A percentile compares a stretch with the other conserved stretches of the same genome.
phyloP scores from a whole-genome alignment of 2,888 invertebrate species.

The Eilema caniola region DNA sequence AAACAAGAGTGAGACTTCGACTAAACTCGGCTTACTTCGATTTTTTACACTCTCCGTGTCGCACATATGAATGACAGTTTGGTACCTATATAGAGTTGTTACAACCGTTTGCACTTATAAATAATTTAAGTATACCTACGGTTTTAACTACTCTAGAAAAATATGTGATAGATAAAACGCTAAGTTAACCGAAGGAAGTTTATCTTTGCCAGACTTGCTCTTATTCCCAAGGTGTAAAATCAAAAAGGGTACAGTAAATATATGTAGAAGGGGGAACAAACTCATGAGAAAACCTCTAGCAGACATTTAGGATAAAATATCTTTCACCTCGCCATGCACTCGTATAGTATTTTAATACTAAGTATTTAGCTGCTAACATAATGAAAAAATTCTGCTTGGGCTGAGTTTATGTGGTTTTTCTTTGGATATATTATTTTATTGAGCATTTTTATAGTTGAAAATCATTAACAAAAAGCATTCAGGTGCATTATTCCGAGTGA shows the following conservation, averaged over 20 bases:
- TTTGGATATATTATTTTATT: neutral
- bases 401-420: neutral
- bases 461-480: no score
- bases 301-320: slow-evolving; percentile 54
- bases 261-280: neutral
- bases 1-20: neutral
- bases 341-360: slow-evolving; percentile 31
- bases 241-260: neutral
- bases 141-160: neutral
- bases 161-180: neutral
- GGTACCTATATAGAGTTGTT: neutral
- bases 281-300: slow-evolving; percentile 56
- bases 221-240: neutral
- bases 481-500: no score
- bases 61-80: neutral
- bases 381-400: neutral
- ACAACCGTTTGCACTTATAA: neutral
- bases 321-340: slow-evolving; percentile 44
- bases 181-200: neutral
- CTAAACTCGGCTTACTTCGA: neutral
- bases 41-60: neutral
- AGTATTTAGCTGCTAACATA: neutral
- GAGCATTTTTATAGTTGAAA: no score
- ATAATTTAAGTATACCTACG: neutral
- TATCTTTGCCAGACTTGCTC: neutral